Evolutionary conservation across 2,797 vertebrate species (phyloP), one percentile per base, ranked within the genome.

Genomic region (Ptychadena robeensis): DNA sequence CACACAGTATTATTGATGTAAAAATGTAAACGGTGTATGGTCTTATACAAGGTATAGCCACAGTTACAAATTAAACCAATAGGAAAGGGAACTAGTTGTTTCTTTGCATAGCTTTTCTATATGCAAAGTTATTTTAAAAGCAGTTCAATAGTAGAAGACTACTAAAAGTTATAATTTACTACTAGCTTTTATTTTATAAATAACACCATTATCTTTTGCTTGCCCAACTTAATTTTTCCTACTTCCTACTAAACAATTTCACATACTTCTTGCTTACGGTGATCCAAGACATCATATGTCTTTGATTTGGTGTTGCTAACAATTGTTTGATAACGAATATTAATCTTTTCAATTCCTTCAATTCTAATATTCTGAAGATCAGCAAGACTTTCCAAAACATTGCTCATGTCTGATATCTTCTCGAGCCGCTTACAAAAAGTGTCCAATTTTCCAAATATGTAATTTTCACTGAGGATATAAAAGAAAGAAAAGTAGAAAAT

Each of bases 401-500:
- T 90, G 18, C 91, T 90, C 88, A 96, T 92, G 83, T 95, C 90
- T 32, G 91, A 91, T 30, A 96, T 92, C 87, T 96, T 95, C 89
- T 95, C 91, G 87, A 96, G 88, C 35, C 93, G 94, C 70, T 91
- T 91, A 88, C 95, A 96, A 89, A 96, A 96, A 4, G 91, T 88
- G 31, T 95, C 93, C 82, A 96, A 94, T 91, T 95, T 96, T 79
- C 95, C 95, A 83, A 96, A 96, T 86, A 96, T 95, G 73, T 94
- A 94, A 88, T 95, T 96, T 86, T 96, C 94, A 90, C 95, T 96
- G 87, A 59, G 57, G 85, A 69, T 18, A 69, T 53, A 76, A 38
- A 31, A 30, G 85, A 69, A 69, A 59, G 12, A 78, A 37, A 85
- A 77, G 48, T 30, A 66, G 15, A 70, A 1, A 81, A 74, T 2